Conservation (phyloP, 30 jellyfish, hydroid and myxozoan genomes). For the Hydractinia echinata region DNA sequence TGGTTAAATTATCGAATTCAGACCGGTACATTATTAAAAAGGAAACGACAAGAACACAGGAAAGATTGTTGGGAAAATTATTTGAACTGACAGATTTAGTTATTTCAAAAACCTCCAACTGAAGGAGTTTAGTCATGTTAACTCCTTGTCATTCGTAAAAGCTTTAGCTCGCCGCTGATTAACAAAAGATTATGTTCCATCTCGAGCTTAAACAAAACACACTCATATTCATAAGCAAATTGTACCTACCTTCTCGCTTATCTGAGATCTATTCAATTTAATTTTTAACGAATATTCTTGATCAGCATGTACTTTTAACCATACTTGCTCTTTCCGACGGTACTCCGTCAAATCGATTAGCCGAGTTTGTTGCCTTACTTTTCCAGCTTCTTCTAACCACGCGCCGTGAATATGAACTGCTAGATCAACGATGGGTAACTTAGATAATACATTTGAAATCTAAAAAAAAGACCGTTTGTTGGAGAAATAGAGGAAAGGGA, state of each 20-base stretch:
- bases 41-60: too few relatives aligned
- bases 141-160: too few relatives aligned
- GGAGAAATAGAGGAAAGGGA: too few relatives aligned
- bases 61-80: too few relatives aligned
- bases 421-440: slow-evolving; percentile 47
- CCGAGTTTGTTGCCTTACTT: slow-evolving; percentile 19
- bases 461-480: not conserved
- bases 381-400: slow-evolving; percentile 52
- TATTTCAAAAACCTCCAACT: too few relatives aligned
- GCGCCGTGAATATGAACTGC: slow-evolving; percentile 46
- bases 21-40: too few relatives aligned
- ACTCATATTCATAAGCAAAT: not conserved
- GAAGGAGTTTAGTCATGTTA: too few relatives aligned
- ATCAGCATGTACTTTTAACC: slow-evolving; percentile 70
- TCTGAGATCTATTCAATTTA: slow-evolving; percentile 52
- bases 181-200: too few relatives aligned
- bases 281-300: slow-evolving; percentile 60
- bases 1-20: too few relatives aligned
- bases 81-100: too few relatives aligned
- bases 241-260: slow-evolving; percentile 30
- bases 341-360: slow-evolving; percentile 38
- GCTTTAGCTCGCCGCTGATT: too few relatives aligned
- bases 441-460: slow-evolving; percentile 46
- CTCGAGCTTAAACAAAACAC: too few relatives aligned
- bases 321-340: slow-evolving; percentile 22